These are phyloP conservation scores for Andrena haemorrhoa DNA, from an alignment of 2,888 invertebrate species.

Conservation along the genomic window DNA sequence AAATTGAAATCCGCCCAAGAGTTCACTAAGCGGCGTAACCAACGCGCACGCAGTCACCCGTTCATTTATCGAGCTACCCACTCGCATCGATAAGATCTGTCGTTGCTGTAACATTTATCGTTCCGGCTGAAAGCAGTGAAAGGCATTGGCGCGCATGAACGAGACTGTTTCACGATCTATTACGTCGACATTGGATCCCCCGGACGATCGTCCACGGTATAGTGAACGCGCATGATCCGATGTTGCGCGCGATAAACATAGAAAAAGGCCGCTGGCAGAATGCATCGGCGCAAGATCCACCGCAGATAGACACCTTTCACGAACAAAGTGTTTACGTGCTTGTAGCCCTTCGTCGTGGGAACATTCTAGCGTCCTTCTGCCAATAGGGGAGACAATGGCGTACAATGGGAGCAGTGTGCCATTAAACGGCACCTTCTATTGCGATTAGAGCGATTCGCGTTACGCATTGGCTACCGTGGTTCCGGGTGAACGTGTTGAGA, in stretches of 20 bases:
- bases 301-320: conserved; percentile 23
- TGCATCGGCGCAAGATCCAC: conserved; percentile 19
- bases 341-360: conserved; percentile 48
- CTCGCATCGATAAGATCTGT: conserved; percentile 67
- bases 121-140: conserved; percentile 69
- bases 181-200: conserved; percentile 50
- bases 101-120: conserved; percentile 69
- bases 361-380: conserved; percentile 9
- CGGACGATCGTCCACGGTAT: conserved; percentile 19
- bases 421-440: conserved; percentile 22
- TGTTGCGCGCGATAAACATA: conserved; percentile 40
- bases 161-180: conserved; percentile 50
- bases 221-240: conserved; percentile 35
- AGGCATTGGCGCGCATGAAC: conserved; percentile 68
- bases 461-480: conserved; percentile 22
- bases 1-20: conserved; percentile 44
- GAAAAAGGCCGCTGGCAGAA: neutral
- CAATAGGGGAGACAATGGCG: neutral
- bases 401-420: neutral
- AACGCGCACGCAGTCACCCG: conserved; percentile 1
- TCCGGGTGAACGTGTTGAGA: conserved; percentile 32
- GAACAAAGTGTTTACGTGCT: neutral
- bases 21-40: conserved; percentile 10
- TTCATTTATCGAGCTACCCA: conserved; percentile 23
- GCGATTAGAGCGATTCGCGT: conserved; percentile 20